Base-by-base conservation (phyloP, 2,888 invertebrate genomes). In the Epistrophe eligans region DNA sequence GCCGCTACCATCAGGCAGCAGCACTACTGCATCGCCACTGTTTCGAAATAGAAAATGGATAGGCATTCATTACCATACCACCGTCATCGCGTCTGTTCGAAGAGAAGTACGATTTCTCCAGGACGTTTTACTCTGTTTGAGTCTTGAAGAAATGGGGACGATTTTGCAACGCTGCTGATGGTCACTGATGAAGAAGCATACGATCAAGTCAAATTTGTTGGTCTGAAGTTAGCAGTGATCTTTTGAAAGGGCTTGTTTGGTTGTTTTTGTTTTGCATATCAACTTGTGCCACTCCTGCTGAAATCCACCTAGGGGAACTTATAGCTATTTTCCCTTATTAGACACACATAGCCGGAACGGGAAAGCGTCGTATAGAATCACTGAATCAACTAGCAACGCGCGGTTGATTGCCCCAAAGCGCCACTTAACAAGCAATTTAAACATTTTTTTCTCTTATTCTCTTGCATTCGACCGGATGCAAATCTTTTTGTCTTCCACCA, bases 361-460 rank as follows among this genome's bases (percentile, higher is more conserved):
- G 55, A 60, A 35, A 48, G 32, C 57, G 13, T 45, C 50, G 50
- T 24, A 24, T 58, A 70, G 83, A 83, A 83, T 76, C 71, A 79
- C 66, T 76, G 83, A 87, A 45, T 83, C 73, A 82, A 82, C 77
- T 62, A 66, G 70, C 70, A 55, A 38, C 67, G 83, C 74, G 82
- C 83, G 60, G 74, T 76, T 83, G 83, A 87, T 79, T 87, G 87
- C 83, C 87, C 83, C 87, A 87, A 87, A 87, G 87, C 87, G 87
- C 87, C 87, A 87, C 87, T 87, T 87, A 87, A 87, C 87, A 87
- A 83, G 83, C 87, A 87, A 87, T 87, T 87, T 83, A 79, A 79
- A 60, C 76, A 79, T 87, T 87, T 24, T 60, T 40, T 4, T 38
- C 40, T 87, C 74, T 76, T 77, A 66, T 76, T 67, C 50, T 15